Conservation (phyloP, 2,113 vertebrate genomes). For the Talpa occidentalis region DNA sequence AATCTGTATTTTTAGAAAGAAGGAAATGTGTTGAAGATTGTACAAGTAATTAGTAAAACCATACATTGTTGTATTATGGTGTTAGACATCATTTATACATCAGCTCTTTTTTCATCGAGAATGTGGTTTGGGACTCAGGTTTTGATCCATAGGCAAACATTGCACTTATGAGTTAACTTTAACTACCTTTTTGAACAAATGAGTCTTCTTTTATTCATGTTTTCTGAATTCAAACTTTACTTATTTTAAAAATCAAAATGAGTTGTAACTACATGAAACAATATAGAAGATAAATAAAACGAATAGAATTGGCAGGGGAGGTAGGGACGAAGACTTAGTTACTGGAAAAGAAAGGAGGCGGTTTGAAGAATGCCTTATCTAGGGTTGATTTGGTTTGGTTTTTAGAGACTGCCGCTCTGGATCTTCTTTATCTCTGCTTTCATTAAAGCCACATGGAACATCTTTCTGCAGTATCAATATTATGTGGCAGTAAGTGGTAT, state of each 20-base stretch:
- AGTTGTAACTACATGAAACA: neutral
- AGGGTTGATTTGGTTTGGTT: neutral
- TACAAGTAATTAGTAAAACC: slow-evolving; percentile 25
- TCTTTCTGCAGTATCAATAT: neutral
- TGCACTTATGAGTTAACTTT: neutral
- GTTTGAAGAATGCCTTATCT: neutral
- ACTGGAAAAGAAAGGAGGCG: too few relatives aligned
- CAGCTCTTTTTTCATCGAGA: neutral
- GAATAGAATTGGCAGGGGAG: neutral
- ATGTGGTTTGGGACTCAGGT: neutral
- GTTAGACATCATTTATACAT: neutral
- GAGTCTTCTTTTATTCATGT: neutral
- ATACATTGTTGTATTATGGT: neutral
- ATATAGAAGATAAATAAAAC: neutral
- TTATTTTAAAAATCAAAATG: slow-evolving; percentile 10
- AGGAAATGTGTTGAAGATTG: neutral
- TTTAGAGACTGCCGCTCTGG: neutral
- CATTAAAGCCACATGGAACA: neutral
- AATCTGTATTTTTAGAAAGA: slow-evolving; percentile 3
- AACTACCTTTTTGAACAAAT: slow-evolving; percentile 28
- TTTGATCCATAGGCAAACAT: slow-evolving; percentile 22
- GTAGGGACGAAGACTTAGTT: neutral
- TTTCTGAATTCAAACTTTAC: slow-evolving; percentile 45
- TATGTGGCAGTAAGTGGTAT: neutral
- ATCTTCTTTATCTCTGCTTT: slow-evolving; percentile 1